Base-by-base conservation (phyloP, 2,113 vertebrate species). In the Vombatus ursinus region DNA sequence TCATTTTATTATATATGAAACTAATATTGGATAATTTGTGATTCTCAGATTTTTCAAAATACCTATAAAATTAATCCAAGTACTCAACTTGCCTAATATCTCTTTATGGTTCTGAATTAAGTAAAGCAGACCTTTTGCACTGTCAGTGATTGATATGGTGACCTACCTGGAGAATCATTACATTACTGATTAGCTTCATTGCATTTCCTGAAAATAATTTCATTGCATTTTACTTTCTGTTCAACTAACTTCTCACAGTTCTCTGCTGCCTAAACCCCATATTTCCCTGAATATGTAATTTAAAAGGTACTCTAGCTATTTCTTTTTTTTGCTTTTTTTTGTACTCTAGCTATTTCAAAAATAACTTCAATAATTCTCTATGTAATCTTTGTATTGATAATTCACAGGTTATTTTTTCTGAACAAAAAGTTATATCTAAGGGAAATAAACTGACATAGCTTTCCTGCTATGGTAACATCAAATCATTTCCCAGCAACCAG, bases 21-120 rank as follows among this genome's bases (percentile, higher is more conserved):
- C 37, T 96, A 16, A 51, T 91, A 90, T 61, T 9, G 26, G 10
- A 94, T 51, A 92, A 8, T 92, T 93, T 92, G 16, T 52, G 44
- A 94, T 90, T 94, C 94, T 84, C 8, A 8, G 48, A 92, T 50
- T 48, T 52, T 5, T 52, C 14, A 93, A 12, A 48, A 10, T 90
- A 89, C 8, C 50, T n/a, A 95, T 57, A 91, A 89, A 95, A 26
- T 84, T 26, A 95, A 84, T 57, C 12, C 31, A 92, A 93, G 28
- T 94, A 4, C 3, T 47, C 93, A 91, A 44, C 50, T 92, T 95
- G 91, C 8, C 50, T 89, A 90, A 50, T 54, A 93, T 54, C 8
- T 90, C 2, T 92, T 89, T 93, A 91, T 92, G 31, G 47, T 25
- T 84, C 89, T 92, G 7, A 96, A 95, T 94, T 96, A 54, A 77